These are phyloP conservation scores for Cichladusa arquata DNA, from an alignment of 2,113 vertebrate genomes.

Conservation along the genomic window DNA sequence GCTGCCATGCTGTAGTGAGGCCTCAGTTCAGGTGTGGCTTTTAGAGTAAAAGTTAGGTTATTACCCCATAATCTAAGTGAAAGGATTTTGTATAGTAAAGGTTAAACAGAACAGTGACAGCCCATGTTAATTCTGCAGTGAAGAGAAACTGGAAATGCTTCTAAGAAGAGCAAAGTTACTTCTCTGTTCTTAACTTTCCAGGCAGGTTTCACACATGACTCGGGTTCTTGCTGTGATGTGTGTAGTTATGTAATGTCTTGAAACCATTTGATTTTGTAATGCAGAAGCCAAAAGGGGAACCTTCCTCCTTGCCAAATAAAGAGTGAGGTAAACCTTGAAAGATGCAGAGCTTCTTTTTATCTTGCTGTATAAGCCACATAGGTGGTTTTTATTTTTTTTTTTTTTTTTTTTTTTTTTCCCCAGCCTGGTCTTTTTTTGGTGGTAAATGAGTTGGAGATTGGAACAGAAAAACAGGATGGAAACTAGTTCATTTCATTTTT, in stretches of 20 bases:
- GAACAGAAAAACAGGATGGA: neutral
- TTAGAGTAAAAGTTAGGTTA: neutral
- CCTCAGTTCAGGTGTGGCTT: neutral
- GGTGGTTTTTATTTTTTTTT: neutral
- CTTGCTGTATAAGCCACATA: neutral
- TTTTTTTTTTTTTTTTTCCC: neutral
- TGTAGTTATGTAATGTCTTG: neutral
- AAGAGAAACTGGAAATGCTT: neutral
- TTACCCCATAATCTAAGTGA: neutral
- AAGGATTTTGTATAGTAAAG: neutral
- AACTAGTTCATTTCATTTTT: neutral
- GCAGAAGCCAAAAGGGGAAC: neutral
- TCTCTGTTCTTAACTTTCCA: neutral
- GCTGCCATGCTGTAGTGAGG: neutral
- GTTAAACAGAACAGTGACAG: neutral
- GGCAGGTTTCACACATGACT: neutral
- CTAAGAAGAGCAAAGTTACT: neutral
- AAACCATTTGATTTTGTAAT: neutral
- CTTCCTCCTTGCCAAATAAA: neutral
- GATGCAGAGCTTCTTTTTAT: neutral
- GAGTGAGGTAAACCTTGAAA: neutral
- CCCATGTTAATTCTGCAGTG: neutral
- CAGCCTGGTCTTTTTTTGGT: neutral
- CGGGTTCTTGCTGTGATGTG: neutral
- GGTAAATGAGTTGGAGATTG: neutral